These are phyloP conservation scores for Catharus minimus DNA, from an alignment of 2,113 vertebrate species.

Conservation along the genomic window DNA sequence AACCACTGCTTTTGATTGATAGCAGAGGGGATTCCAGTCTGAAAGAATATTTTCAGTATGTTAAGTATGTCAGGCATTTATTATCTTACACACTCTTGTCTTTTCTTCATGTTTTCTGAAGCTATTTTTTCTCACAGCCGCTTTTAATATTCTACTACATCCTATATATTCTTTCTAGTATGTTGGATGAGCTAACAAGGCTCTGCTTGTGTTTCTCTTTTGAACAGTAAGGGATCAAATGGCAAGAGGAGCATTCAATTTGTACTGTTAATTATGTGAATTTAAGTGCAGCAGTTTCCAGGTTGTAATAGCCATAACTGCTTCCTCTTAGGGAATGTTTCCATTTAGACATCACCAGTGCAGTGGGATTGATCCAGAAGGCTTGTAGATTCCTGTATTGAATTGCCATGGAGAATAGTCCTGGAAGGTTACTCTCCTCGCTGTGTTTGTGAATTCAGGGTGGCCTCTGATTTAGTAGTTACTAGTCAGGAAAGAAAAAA, in stretches of 20 bases:
- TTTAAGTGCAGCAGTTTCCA: background rate
- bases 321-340: background rate
- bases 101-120: background rate
- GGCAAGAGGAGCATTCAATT: background rate
- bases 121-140: background rate
- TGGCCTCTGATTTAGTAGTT: background rate
- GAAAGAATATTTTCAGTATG: background rate
- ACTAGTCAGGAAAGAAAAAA: background rate
- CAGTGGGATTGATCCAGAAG: background rate
- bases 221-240: background rate
- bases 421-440: background rate
- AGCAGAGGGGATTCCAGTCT: background rate
- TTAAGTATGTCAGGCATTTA: background rate
- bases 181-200: background rate
- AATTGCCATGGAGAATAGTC: background rate
- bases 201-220: background rate
- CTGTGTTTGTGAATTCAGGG: background rate
- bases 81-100: background rate
- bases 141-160: background rate
- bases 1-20: background rate
- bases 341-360: background rate
- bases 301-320: background rate
- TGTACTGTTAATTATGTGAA: background rate
- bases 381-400: background rate
- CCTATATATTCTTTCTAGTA: background rate